A percentile compares a stretch with the other conserved stretches of the same genome.
Evolutionary conservation across 2,888 invertebrate genomes (phyloP).

Genomic region (Aporophyla lueneburgensis): DNA sequence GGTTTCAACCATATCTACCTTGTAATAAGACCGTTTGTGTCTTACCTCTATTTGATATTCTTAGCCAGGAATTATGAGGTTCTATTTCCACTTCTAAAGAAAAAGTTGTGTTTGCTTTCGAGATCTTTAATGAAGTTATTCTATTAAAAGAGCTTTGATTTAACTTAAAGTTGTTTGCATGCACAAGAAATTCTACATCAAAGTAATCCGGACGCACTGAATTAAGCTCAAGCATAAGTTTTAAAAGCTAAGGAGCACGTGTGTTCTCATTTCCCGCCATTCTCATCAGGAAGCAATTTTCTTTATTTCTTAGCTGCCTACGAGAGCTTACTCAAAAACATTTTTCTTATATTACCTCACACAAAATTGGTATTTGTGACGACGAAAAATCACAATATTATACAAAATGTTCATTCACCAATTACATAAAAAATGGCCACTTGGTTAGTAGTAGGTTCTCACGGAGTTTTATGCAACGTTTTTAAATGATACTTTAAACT

Average conservation of each 20-base stretch:
- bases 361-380: not conserved
- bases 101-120: not conserved
- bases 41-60: conserved; percentile 7
- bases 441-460: not conserved
- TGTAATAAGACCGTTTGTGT: not conserved
- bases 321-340: conserved; percentile 13
- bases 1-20: too few relatives aligned
- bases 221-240: conserved; percentile 26
- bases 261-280: conserved; percentile 26
- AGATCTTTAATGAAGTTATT: not conserved
- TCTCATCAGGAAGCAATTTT: conserved; percentile 32
- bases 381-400: not conserved
- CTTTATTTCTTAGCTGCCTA: conserved; percentile 27
- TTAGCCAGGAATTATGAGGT: not conserved
- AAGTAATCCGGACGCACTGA: conserved; percentile 21
- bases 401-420: not conserved
- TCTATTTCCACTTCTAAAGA: not conserved
- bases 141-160: conserved; percentile 6
- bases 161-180: conserved; percentile 21
- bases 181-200: not conserved
- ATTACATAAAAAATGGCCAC: not conserved
- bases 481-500: not conserved
- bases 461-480: not conserved
- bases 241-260: conserved; percentile 23
- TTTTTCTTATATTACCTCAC: conserved; percentile 9